Base-by-base conservation (phyloP, 1,140 invertebrate genomes). In the Aricia agestis region DNA sequence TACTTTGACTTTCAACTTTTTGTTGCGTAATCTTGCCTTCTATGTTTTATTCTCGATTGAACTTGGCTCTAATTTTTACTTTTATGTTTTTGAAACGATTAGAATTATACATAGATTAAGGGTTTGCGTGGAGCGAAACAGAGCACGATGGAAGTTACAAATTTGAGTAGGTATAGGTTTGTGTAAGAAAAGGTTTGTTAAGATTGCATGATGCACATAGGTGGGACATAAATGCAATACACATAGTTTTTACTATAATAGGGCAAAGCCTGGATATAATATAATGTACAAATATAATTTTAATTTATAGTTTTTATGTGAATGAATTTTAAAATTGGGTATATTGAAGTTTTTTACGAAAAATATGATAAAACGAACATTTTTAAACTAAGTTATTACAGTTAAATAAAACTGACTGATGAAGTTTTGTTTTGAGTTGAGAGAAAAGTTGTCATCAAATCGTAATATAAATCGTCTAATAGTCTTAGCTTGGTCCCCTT, bases 81-180 rank as follows among this genome's bases (percentile, higher is more conserved):
- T 32, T 32, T 6, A 32, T 36, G 6, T 7, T 36, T 7, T 36
- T 36, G 2, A 0, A 7, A 36, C 6, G 36, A 36, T 36, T 71
- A 61, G 18, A 69, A 69, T 69, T 69, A 69, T 61, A 69, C 36
- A 63, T 57, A 36, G 68, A 57, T 17, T 61, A 31, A 36, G 17
- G 68, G 59, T 76, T 77, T 73, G 75, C 74, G 58, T 67, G 76
- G 69, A 71, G 75, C 73, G 76, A 76, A 83, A 82, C 87, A 91
- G 89, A 91, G 89, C 89, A 91, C 89, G 89, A 91, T 89, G 83
- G 85, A 89, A 86, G 87, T 87, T 91, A 90, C 89, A 91, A 91
- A 91, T 88, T 90, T 80, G 85, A 77, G 78, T 88, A 89, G 83
- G 83, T 67, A 74, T 87, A 89, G 82, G 79, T 73, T 73, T 71